Conservation (phyloP, 2,113 vertebrate genomes). For the Melierax canorus region DNA sequence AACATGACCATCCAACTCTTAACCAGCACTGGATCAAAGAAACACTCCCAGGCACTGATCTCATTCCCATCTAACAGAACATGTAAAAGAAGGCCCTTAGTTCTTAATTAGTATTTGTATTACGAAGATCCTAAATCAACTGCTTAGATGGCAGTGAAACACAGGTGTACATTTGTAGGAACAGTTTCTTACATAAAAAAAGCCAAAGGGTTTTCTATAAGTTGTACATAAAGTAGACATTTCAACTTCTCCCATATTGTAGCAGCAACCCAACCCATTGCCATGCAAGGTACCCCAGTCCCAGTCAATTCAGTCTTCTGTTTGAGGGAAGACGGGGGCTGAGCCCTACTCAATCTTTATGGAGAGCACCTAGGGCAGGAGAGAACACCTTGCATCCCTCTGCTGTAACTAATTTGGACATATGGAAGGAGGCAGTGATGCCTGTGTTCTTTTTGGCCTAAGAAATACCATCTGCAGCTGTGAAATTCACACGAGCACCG, state of each 20-base stretch:
- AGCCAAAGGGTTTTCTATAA: neutral
- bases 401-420: neutral
- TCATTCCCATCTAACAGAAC: neutral
- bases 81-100: neutral
- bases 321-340: neutral
- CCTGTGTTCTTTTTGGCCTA: neutral
- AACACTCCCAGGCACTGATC: neutral
- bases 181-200: neutral
- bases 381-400: neutral
- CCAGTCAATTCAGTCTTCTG: neutral
- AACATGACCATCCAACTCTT: neutral
- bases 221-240: neutral
- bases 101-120: neutral
- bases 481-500: neutral
- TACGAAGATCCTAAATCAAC: neutral
- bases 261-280: neutral
- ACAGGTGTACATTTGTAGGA: neutral
- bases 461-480: constrained; percentile 18
- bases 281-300: too few species aligned
- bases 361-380: neutral
- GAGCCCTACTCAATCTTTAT: neutral
- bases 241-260: neutral
- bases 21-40: neutral
- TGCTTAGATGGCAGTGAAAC: neutral
- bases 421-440: neutral